These are phyloP conservation scores for Stenoptilia bipunctidactyla DNA, from an alignment of 2,888 invertebrate species.

Conservation along the genomic window DNA sequence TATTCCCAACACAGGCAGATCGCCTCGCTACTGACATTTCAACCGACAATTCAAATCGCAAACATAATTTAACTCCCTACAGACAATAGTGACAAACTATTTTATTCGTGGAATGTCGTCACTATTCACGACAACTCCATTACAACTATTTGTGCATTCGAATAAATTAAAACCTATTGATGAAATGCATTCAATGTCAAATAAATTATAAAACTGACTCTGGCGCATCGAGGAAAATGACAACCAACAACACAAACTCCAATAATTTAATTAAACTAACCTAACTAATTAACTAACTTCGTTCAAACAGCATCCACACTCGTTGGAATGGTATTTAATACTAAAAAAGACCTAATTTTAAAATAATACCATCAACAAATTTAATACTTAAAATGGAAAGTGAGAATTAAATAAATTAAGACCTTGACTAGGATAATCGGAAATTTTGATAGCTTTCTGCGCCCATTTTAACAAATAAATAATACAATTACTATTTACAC, in stretches of 20 bases:
- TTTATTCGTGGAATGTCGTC: too few species aligned
- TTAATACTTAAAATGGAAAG: slow-evolving; percentile 40
- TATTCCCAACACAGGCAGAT: too few species aligned
- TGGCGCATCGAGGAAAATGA: slow-evolving; percentile 7
- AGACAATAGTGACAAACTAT: background rate
- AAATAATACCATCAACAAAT: slow-evolving; percentile 40
- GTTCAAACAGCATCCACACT: slow-evolving; percentile 27
- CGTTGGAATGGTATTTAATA: slow-evolving; percentile 50
- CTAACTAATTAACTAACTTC: slow-evolving; percentile 48
- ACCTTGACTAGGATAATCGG: slow-evolving; percentile 67
- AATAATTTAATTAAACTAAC: slow-evolving; percentile 20
- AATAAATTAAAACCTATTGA: too few species aligned
- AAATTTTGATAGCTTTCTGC: slow-evolving; percentile 52
- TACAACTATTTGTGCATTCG: too few species aligned
- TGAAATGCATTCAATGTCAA: too few species aligned
- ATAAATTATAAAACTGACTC: too few species aligned
- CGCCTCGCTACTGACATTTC: slow-evolving; percentile 21
- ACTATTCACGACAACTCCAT: too few species aligned
- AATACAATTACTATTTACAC: slow-evolving; percentile 64
- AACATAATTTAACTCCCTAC: too few species aligned
- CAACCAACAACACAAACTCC: slow-evolving; percentile 15
- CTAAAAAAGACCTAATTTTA: slow-evolving; percentile 28
- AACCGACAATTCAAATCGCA: background rate
- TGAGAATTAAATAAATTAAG: slow-evolving; percentile 56
- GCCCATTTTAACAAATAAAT: slow-evolving; percentile 55